A percentile compares a stretch with the other conserved stretches of the same genome.
phyloP scores from a whole-genome alignment of 2,797 vertebrate genomes.

The Holocentrus rufus region DNA sequence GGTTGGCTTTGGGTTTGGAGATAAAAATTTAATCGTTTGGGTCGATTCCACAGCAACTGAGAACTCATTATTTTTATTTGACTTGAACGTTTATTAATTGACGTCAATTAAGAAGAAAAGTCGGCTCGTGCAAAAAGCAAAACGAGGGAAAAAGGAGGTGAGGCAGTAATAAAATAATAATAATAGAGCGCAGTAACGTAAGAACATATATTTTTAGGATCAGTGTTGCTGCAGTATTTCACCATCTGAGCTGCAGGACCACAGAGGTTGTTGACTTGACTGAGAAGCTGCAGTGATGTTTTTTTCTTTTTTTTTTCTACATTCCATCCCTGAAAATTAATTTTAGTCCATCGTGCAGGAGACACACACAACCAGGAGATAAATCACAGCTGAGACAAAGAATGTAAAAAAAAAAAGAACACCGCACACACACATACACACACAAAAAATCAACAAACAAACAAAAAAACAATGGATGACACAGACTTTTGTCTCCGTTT shows the following conservation, averaged over 20 bases:
- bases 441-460: constrained; percentile 29
- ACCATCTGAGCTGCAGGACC: background rate
- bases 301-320: too few relatives aligned
- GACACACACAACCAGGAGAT: constrained; percentile 11
- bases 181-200: background rate
- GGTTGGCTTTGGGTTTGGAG: too few relatives aligned
- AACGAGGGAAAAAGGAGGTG: too few relatives aligned
- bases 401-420: background rate
- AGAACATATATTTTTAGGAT: background rate
- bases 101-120: too few relatives aligned
- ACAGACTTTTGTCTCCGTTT: constrained; percentile 32
- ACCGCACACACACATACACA: background rate
- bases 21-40: too few relatives aligned
- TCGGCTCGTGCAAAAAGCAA: too few relatives aligned
- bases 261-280: background rate
- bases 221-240: background rate
- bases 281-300: background rate
- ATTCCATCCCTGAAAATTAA: constrained; percentile 15
- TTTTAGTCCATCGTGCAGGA: constrained; percentile 23
- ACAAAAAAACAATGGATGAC: constrained; percentile 51
- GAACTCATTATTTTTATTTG: too few relatives aligned
- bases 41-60: too few relatives aligned
- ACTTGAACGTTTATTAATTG: too few relatives aligned
- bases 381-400: constrained; percentile 25
- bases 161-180: background rate